Evolutionary conservation across 2,888 invertebrate genomes (phyloP).

Genomic region (Caenorhabditis uteleia): DNA sequence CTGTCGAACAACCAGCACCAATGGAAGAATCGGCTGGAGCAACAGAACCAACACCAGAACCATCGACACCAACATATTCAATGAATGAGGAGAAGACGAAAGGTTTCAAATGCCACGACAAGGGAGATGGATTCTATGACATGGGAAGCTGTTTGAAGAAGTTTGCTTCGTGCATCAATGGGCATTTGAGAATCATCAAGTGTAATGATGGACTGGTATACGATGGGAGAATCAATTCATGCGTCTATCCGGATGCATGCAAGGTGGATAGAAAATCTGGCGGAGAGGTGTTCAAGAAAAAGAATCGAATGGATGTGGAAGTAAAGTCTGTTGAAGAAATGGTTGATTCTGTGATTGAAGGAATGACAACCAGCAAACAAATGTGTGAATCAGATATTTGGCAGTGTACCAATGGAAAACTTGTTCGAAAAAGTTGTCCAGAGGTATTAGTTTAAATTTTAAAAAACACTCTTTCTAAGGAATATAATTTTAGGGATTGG

Average conservation of each 20-base stretch:
- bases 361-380: conserved; percentile 15
- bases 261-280: conserved; percentile 16
- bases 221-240: conserved; percentile 36
- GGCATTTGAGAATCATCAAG: neutral
- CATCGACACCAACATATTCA: conserved; percentile 1
- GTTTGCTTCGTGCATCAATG: conserved; percentile 27
- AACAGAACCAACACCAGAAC: neutral
- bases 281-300: conserved; percentile 13
- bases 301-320: conserved; percentile 14
- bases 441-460: too few species aligned
- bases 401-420: conserved; percentile 39
- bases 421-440: conserved; percentile 44
- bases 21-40: neutral
- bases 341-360: conserved; percentile 20
- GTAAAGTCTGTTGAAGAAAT: too few species aligned
- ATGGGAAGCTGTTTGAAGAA: conserved; percentile 15
- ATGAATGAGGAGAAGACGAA: neutral
- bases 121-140: conserved; percentile 29
- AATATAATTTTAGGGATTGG: too few species aligned
- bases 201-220: conserved; percentile 30
- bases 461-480: too few species aligned
- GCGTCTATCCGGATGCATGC: conserved; percentile 37
- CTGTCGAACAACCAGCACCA: conserved; percentile 1
- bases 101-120: conserved; percentile 26
- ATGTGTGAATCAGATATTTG: conserved; percentile 35